phyloP scores from a whole-genome alignment of 2,113 vertebrate genomes.

The Zootoca vivipara region DNA sequence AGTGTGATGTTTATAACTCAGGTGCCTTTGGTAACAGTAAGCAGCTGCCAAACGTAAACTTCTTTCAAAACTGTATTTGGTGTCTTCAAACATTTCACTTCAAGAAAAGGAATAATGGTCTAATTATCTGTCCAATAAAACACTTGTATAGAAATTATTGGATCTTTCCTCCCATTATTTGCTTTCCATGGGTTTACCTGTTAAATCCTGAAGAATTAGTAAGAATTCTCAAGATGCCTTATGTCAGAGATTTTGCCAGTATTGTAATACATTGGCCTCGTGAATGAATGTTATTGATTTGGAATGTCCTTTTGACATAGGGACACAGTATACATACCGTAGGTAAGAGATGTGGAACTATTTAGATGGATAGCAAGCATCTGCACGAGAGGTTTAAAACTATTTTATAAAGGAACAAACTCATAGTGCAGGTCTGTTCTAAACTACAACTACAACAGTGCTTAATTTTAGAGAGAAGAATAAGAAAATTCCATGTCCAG shows the following conservation, averaged over 20 bases:
- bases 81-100: rapidly evolving
- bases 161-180: background rate
- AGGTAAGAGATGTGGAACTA: background rate
- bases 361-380: background rate
- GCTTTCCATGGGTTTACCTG: background rate
- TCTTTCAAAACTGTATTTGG: background rate
- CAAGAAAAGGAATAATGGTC: background rate
- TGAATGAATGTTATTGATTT: background rate
- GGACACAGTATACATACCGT: background rate
- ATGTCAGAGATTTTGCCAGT: background rate
- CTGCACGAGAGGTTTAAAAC: background rate
- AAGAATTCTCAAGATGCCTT: background rate
- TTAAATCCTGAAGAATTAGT: background rate
- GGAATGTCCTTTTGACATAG: background rate
- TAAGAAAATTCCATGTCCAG: background rate
- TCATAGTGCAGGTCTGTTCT: background rate
- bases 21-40: background rate
- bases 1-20: background rate
- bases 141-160: background rate
- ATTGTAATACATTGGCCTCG: background rate
- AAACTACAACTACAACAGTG: no score
- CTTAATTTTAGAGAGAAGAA: background rate
- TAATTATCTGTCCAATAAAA: background rate
- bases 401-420: background rate
- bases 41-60: constrained; percentile 9